Evolutionary conservation across 2,797 vertebrate genomes (phyloP).

Genomic region (Balearica regulorum): DNA sequence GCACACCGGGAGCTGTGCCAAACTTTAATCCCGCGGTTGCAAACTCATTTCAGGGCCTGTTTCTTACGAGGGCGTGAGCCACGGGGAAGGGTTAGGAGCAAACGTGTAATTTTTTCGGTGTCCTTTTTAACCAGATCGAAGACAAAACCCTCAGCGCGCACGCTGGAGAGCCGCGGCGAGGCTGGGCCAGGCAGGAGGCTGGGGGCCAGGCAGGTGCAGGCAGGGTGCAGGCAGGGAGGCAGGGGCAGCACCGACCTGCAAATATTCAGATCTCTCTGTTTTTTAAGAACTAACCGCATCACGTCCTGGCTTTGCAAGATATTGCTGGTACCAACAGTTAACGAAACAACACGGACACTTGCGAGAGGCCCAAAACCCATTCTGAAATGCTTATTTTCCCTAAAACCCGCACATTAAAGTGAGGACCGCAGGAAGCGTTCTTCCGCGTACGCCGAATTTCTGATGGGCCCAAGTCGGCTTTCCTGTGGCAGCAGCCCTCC

Average conservation of each 20-base stretch:
- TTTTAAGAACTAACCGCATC: neutral
- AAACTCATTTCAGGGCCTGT: neutral
- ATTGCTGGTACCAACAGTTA: neutral
- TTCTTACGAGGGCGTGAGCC: neutral
- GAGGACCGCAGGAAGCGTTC: neutral
- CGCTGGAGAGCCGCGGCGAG: rapidly evolving
- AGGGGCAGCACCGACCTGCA: neutral
- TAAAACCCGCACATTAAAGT: neutral
- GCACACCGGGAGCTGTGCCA: rapidly evolving
- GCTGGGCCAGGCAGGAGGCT: neutral
- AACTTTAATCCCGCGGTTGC: neutral
- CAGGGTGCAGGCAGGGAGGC: neutral
- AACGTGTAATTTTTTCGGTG: neutral
- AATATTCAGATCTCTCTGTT: neutral
- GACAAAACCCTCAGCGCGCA: rapidly evolving
- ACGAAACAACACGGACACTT: rapidly evolving
- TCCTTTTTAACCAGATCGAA: neutral
- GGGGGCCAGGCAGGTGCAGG: neutral
- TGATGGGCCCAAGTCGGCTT: neutral
- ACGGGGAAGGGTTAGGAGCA: neutral
- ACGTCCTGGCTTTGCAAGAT: neutral
- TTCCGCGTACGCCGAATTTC: neutral
- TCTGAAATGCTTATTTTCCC: neutral
- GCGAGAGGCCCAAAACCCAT: neutral
- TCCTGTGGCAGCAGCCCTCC: neutral